Percentiles rank a stretch among this genome's conserved stretches.
Conservation (phyloP, 1,140 invertebrate genomes). For the Oryzaephilus surinamensis region DNA sequence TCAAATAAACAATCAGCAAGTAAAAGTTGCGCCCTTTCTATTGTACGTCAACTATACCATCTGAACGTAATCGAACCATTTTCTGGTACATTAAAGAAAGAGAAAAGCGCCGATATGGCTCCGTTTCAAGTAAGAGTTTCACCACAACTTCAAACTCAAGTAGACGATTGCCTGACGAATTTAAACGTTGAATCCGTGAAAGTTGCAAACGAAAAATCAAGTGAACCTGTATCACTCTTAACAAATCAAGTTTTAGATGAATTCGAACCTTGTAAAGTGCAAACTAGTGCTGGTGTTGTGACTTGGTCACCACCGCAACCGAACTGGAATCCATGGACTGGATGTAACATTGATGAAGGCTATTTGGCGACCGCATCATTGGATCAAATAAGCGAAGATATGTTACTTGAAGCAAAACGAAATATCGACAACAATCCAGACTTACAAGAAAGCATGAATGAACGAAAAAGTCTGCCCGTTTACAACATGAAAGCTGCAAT, state of each 20-base stretch:
- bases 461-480: constrained; percentile 65
- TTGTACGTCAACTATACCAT: constrained; percentile 92
- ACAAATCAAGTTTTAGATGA: constrained; percentile 50
- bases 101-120: constrained; percentile 57
- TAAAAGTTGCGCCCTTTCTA: constrained; percentile 89
- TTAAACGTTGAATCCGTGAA: constrained; percentile 47
- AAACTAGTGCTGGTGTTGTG: constrained; percentile 63
- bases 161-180: constrained; percentile 52
- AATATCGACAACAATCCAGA: constrained; percentile 49
- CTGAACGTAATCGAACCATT: constrained; percentile 86
- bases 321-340: constrained; percentile 96
- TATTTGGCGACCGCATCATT: constrained; percentile 64
- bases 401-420: constrained; percentile 53
- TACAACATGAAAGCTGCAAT: constrained; percentile 59
- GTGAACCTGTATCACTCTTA: constrained; percentile 43
- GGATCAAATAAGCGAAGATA: constrained; percentile 70
- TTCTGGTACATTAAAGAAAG: constrained; percentile 52
- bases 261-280: constrained; percentile 40
- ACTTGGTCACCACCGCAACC: constrained; percentile 88
- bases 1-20: constrained; percentile 95
- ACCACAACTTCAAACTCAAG: constrained; percentile 51
- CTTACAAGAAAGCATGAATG: constrained; percentile 53
- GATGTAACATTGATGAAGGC: constrained; percentile 87
- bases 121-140: constrained; percentile 70
- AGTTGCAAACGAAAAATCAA: constrained; percentile 8